Base-by-base conservation (phyloP, 2,797 vertebrate genomes). In the Neoniphon sammara region DNA sequence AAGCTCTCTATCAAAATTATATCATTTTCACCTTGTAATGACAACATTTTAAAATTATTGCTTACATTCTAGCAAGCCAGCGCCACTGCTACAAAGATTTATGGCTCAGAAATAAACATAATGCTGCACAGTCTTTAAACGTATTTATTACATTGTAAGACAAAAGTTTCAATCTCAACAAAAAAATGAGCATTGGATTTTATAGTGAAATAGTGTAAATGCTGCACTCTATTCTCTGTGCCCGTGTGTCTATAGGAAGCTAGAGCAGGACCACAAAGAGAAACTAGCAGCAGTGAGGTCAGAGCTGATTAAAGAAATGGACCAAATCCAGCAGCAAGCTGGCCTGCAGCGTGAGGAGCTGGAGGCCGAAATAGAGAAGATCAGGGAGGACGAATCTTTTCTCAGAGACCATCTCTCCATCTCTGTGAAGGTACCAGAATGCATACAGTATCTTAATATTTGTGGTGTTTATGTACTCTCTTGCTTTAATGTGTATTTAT, bases 221-320 rank as follows among this genome's bases (percentile, higher is more conserved):
- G 2, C 14, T 20, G 9, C 47, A 52, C 17, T 57, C 11, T 30
- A 5, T 55, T 2, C 54, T 18, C 1, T n/a, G 21, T 75, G 18
- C 44, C 4, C 46, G 6, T 50, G 17, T 49, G 23, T 81, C 8
- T 69, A 7, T 73, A 99, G 98, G 92, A 98, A 96, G 84, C 92
- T 99, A 77, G 97, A 98, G 2, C 95, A 97, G 83, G 96, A 98
- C 9, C 95, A 98, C 91, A 97, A 93, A 85, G 97, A 99, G n/a
- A 93, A 94, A 1, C 87, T 95, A 0, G 72, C 87, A 0, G 83
- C 91, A 0, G 78, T 97, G 0, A 95, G 95, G 69, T 92, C 83
- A 0, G 96, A 98, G 72, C 92, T 97, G 4, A 93, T 92, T 68
- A 92, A 89, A 2, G 98, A 99, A 85, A 81, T 96, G 78, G 97